These are phyloP conservation scores for Menidia menidia DNA, from an alignment of 2,797 vertebrate genomes.

Conservation along the genomic window DNA sequence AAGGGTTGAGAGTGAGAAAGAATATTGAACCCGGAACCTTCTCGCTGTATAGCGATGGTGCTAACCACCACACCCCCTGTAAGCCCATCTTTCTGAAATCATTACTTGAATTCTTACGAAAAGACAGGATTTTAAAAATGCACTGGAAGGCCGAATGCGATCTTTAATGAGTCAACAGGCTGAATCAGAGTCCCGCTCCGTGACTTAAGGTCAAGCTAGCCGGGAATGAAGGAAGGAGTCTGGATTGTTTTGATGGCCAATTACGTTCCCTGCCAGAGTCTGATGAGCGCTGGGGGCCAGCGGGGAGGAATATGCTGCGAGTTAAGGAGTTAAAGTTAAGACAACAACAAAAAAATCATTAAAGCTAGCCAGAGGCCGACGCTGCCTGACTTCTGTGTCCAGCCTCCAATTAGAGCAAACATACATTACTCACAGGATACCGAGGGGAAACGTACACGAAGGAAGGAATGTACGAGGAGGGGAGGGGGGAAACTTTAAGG, in stretches of 20 bases:
- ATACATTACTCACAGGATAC: constrained; percentile 38
- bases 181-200: constrained; percentile 18
- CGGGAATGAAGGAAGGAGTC: constrained; percentile 61
- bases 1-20: too few species aligned
- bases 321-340: constrained; percentile 30
- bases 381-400: constrained; percentile 37
- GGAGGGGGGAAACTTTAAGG: background rate
- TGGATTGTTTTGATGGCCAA: constrained; percentile 80
- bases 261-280: constrained; percentile 75
- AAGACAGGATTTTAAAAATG: background rate
- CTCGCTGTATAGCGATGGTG: too few species aligned
- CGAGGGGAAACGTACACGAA: constrained; percentile 2
- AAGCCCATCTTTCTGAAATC: constrained; percentile 18
- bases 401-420: constrained; percentile 50
- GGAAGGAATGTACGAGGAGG: constrained; percentile 1
- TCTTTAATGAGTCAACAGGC: constrained; percentile 13
- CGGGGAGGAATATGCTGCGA: constrained; percentile 38
- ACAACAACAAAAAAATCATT: constrained; percentile 47
- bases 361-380: constrained; percentile 31
- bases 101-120: background rate
- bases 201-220: constrained; percentile 40
- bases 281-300: constrained; percentile 60
- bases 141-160: background rate
- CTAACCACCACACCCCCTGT: background rate
- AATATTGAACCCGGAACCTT: too few species aligned